Base-by-base conservation (phyloP, 2,113 vertebrate genomes). In the Epinephelus fuscoguttatus region DNA sequence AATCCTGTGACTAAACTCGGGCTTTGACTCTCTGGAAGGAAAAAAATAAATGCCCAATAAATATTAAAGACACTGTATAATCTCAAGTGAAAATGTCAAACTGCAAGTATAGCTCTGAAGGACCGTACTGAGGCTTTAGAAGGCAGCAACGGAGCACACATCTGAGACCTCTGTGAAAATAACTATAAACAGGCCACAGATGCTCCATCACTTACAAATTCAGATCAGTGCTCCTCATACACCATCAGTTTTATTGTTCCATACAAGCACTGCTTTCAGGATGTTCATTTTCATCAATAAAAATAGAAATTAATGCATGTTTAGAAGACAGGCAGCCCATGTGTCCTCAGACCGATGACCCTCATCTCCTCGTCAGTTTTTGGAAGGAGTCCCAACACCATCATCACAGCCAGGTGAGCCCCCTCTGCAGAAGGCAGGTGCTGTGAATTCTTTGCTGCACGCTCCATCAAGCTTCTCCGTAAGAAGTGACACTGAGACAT, bases 201-300 rank as follows among this genome's bases (percentile, higher is more conserved):
- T 27, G 27, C 40, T 47, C 37, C 62, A 6, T 69, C 53, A 42
- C 57, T 49, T 72, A 40, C 9, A 74, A 27, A 76, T 52, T 67
- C 47, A 80, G 57, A 40, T 15, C 10, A 67, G 57, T 27, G 42
- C 63, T 59, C n/a, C 12, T 76, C 18, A 70, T 37, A 66, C 10
- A 75, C 23, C 15, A 25, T 23, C 18, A 42, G 33, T 23, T 69
- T 73, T 64, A 78, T 77, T 78, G 61, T 77, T 84, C 81, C 80
- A 53, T 77, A 62, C 33, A 84, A 85, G 78, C 69, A 61, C 68
- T 42, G 70, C 76, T 83, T 80, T 84, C 45, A 90, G 67, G 66
- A 78, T 37, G 40, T 61, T 69, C 59, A 53, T 30, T 70, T 25
- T 23, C 2, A 59, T 81, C 62, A 69, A 11, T 72, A 59, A 27